phyloP scores from a whole-genome alignment of 2,888 invertebrate species.

The Nasonovia ribisnigri region DNA sequence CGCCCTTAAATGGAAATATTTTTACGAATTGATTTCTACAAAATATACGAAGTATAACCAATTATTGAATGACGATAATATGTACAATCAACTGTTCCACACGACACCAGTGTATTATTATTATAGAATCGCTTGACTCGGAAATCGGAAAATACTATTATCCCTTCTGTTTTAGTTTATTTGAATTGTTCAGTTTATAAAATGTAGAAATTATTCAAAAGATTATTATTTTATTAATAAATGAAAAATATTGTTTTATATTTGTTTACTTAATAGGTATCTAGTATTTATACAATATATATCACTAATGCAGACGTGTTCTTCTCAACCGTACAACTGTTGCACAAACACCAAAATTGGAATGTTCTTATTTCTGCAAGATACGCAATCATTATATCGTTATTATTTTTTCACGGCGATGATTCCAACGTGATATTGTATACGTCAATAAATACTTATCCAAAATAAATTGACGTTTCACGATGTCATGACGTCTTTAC shows the following conservation, averaged over 20 bases:
- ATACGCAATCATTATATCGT: not conserved
- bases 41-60: not conserved
- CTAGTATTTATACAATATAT: no score
- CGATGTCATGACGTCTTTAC: not conserved
- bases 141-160: no score
- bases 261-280: no score
- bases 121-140: no score
- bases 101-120: not conserved
- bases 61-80: not conserved
- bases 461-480: conserved; percentile 8
- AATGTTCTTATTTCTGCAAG: not conserved
- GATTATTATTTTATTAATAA: not conserved
- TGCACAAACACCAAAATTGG: not conserved
- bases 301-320: not conserved
- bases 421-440: not conserved
- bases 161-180: not conserved
- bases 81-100: not conserved
- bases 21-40: not conserved
- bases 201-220: not conserved
- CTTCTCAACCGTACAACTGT: not conserved
- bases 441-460: not conserved
- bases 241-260: not conserved
- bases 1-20: not conserved
- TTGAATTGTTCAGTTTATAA: not conserved
- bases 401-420: not conserved